Base-by-base conservation (phyloP, 2,113 vertebrate genomes). In the Aphyosemion australe region DNA sequence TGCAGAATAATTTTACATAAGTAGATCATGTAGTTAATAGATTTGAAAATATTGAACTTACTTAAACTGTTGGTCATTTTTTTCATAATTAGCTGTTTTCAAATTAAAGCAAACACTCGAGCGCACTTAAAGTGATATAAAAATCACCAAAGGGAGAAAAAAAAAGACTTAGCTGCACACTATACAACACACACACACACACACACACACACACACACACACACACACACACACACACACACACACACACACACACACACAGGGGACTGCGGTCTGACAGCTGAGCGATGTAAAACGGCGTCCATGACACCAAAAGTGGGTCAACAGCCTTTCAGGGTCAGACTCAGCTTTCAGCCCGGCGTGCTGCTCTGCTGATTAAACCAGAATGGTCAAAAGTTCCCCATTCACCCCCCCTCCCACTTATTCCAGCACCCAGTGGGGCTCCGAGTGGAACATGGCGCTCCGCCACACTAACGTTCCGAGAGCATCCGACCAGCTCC, bases 271-370 rank as follows among this genome's bases (percentile, higher is more conserved):
- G 15, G 47, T 31, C 41, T 14, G 57, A 75, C 51, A 59, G 70
- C 72, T 63, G 64, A 81, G 63, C 42, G 76, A 73, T 59, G 50
- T 4, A 73, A 76, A 81, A 75, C 65, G 59, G 43, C 52, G 39
- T 52, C 49, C 39, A 47, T 48, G 78, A 80, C 68, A 78, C 39
- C 39, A 54, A 70, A 88, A 88, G 76, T 89, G 75, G 85, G 87
- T 86, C 84, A 79, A 32, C 74, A 79, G 66, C 72, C 76, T 86
- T 85, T 88, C 79, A 78, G 72, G 83, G 78, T 72, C 74, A 80
- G 65, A 39, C 47, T 0, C 34, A 69, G 48, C 80, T 80, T 57
- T 79, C 16, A 71, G 61, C 46, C 19, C n/a, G 1, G 11, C 54
- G 16, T 8, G 21, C 54, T 51, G 72, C 62, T 62, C 73, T 62